Evolutionary conservation across 2,797 vertebrate species (phyloP).

Genomic region (Acrossocheilus wenchowensis): DNA sequence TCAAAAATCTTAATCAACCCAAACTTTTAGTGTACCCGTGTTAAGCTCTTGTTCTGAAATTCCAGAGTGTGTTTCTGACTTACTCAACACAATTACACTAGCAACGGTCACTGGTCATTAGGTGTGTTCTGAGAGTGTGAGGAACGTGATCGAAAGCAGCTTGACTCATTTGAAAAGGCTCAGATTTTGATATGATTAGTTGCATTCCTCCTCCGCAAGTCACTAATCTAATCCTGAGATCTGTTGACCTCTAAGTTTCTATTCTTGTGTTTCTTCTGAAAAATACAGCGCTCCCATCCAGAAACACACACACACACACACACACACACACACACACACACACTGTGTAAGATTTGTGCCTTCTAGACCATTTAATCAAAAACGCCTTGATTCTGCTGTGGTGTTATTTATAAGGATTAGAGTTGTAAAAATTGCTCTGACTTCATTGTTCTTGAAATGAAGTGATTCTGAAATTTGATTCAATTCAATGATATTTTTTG

Average conservation of each 20-base stretch:
- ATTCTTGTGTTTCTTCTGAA: neutral
- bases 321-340: neutral
- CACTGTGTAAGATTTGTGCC: neutral
- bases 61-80: neutral
- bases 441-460: neutral
- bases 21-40: neutral
- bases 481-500: neutral
- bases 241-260: slow-evolving; percentile 11
- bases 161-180: slow-evolving; percentile 23
- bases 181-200: slow-evolving; percentile 35
- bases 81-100: neutral
- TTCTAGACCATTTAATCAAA: neutral
- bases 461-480: neutral
- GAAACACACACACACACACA: neutral
- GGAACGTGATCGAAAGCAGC: slow-evolving; percentile 2
- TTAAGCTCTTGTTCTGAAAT: neutral
- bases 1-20: neutral
- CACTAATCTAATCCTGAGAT: slow-evolving; percentile 18
- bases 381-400: neutral
- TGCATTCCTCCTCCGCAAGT: slow-evolving; percentile 39
- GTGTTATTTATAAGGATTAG: neutral
- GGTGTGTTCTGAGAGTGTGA: neutral
- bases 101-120: neutral
- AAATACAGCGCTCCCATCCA: neutral
- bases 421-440: too few species aligned